Base-by-base conservation (phyloP, 2,888 invertebrate species). In the Trichacis sp. region DNA sequence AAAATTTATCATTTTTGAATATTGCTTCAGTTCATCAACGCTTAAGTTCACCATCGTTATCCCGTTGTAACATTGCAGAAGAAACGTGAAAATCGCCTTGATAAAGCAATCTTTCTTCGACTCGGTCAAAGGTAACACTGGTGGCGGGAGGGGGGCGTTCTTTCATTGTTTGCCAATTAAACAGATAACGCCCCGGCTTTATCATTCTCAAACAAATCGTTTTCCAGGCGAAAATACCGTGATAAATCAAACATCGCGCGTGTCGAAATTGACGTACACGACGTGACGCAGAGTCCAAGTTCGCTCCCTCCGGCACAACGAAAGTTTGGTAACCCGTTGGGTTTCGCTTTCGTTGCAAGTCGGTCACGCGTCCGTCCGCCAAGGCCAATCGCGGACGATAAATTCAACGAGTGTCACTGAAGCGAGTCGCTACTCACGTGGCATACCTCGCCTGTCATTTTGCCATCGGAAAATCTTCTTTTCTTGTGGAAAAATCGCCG, bases 311-410 rank as follows among this genome's bases (percentile, higher is more conserved):
- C 64, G 60, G 60, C 43, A 63, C 52, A 63, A 63, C 60, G 53
- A 54, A 64, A 43, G 71, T 77, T 75, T 74, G 75, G 72, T 75
- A 79, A 75, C 70, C 73, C 72, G 68, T 66, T 71, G 72, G 64
- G 74, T 80, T 81, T 80, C 80, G 76, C 78, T 77, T 79, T 76
- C 75, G 75, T 76, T 77, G 77, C 76, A 75, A 75, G 74, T 71
- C 70, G 67, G 69, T 72, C 72, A 62, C 53, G 67, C 65, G 69
- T 52, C 33, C 33, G 33, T n/a, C 57, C 73, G 72, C 73, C 79
- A 79, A 80, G 80, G 79, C 79, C 77, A 74, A 76, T 75, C 70
- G 71, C 65, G 69, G 53, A 68, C 72, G 70, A 64, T 64, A 64
- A 70, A 73, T 73, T 70, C 71, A 70, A 72, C 71, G 60, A 62